Base-by-base conservation (phyloP, 2,888 invertebrate genomes). In the Steromphala cineraria region DNA sequence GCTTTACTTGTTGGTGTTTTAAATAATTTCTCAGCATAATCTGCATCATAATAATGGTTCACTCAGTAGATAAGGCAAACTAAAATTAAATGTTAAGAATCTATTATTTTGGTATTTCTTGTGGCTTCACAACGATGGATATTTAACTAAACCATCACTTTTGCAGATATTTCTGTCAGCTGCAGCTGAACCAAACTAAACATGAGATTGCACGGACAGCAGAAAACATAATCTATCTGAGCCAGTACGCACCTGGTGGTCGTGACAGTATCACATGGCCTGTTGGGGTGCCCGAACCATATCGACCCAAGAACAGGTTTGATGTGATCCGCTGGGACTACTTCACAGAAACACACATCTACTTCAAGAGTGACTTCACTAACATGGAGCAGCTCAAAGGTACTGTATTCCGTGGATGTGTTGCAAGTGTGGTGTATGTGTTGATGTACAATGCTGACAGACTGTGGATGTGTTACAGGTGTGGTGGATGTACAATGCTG, bases 301-400 rank as follows among this genome's bases (percentile, higher is more conserved):
- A 95, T 84, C 95, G 95, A 84, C 96, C 97, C 2, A 94, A 95
- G 17, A 96, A 96, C 78, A 95, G 97, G 88, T 96, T 96, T 94
- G 97, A 98, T 94, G 95, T 98, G 84, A 95, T 97, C 75, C 95
- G 96, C 67, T 98, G 98, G 97, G 96, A 96, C 79, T 96, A 96
- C 91, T 96, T 99, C 93, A 98, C 98, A 91, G 95, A 95, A 83
- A 96, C 96, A 21, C 97, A 98, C 92, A 95, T 96, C 55, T 96
- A 96, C 93, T 95, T 97, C 93, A 96, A 96, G 31, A 96, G 96
- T 93, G 97, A 98, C 90, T 96, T 96, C 90, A 95, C 95, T 85
- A 96, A 96, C 84, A 94, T 96, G 1, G 95, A 95, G 79, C 94
- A 94, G 79, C 94, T 97, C 56, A 94, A 94, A 79, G 92, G 93